Evolutionary conservation across 2,888 invertebrate genomes (phyloP), one percentile per base, ranked within the genome.

Genomic region (Oxycera nigricornis): DNA sequence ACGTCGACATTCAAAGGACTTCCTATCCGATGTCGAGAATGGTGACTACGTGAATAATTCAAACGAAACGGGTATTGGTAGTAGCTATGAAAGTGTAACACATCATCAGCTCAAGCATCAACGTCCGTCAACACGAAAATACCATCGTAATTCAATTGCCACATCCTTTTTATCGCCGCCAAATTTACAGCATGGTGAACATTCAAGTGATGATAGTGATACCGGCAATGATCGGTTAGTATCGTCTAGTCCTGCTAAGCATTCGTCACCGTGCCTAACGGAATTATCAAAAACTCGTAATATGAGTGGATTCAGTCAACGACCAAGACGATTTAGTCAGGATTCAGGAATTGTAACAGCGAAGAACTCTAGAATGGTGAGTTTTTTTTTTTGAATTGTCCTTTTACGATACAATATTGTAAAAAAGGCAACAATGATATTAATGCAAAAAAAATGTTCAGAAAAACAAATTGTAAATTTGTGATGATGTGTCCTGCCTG

Each of bases 221-320:
- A 52, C 30, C 4, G 52, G 70, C 11, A 50, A 59, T 24, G 39
- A 52, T 62, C 26, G 84, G n/a, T 79, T 84, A 73, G 81, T 83
- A 57, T 81, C 81, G 61, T 84, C 84, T n/a, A 84, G 84, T 78
- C 84, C 84, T n/a, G 83, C 82, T 1, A 84, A 83, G 77, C 52
- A 73, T 73, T 81, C 83, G 73, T 82, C 68, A 81, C 57, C 80
- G 81, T 9, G 78, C 17, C 14, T 30, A 26, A 17, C 55, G 22
- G 20, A 24, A 7, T 9, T n/a, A 22, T 17, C 46, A 72, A 35
- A 70, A 41, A 41, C 31, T 72, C 22, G 78, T 72, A 75, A 73
- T 55, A 41, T 24, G 52, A 73, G 57, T 11, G 55, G 72, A 39
- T 72, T 30, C 50, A 81, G 81, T 74, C 46, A 80, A 30, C 79